Base-by-base conservation (phyloP, 2,113 vertebrate species). In the Cheirogaleus medius region DNA sequence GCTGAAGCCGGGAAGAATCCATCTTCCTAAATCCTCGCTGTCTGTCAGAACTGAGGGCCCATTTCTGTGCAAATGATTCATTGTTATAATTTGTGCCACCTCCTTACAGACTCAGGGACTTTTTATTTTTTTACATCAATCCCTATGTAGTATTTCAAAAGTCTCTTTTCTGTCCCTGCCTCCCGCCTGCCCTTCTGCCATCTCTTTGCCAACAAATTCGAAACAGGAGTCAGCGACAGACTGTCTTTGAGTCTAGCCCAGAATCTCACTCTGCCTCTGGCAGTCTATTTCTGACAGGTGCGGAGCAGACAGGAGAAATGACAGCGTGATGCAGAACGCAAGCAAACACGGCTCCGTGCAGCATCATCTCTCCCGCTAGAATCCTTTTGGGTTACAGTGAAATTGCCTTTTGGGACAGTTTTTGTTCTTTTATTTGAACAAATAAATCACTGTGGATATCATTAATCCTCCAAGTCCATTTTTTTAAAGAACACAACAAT, bases 11-110 rank as follows among this genome's bases (percentile, higher is more conserved):
- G 63, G 42, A 98, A 87, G 95, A 98, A 96, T 66, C 60, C 29
- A 71, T 98, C 96, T 94, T 88, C 94, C 73, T 96, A 94, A 98
- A 96, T 96, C 93, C 87, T 94, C 47, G 1, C 97, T 80, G 93
- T 96, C 97, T 97, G 91, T 96, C 87, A 49, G 90, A 97, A 68
- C 66, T 5, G 39, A 80, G 71, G 97, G 47, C 69, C 92, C 69
- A 89, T 98, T 98, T 98, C 98, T 98, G 96, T 97, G 97, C 96
- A 98, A 97, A 98, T 96, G 77, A 97, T 92, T 97, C 98, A 97
- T 80, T 80, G 91, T 95, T 97, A 85, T 95, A 97, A 97, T 94
- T 89, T 91, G 34, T 97, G 97, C 96, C 94, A 98, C 84, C 88
- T 97, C 84, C 94, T 98, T 84, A 92, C 89, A 93, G 96, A 97